phyloP scores from a whole-genome alignment of 2,888 invertebrate species.

The Apotomis turbidana region DNA sequence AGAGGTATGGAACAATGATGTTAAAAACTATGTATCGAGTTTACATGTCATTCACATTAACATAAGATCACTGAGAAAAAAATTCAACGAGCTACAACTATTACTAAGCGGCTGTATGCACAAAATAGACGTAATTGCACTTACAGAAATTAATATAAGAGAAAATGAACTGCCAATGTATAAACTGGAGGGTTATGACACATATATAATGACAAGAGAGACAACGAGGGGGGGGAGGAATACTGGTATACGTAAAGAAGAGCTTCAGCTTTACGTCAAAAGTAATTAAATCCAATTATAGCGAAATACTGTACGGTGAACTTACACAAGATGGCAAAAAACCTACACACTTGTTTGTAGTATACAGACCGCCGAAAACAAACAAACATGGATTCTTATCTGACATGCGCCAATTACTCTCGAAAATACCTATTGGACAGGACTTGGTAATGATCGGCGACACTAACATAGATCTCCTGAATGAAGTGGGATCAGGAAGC shows the following conservation, averaged over 20 bases:
- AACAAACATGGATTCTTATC: constrained; percentile 4
- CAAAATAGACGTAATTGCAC: constrained; percentile 2
- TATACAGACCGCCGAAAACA: constrained; percentile 8
- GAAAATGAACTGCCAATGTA: constrained; percentile 2
- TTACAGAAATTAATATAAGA: constrained; percentile 12
- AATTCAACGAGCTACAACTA: constrained; percentile 2
- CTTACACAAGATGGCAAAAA: background rate
- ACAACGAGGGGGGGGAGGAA: constrained; percentile 1
- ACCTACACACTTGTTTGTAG: background rate
- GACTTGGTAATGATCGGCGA: background rate
- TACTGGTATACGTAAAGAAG: background rate
- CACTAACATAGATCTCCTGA: constrained; percentile 3
- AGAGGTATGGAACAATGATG: background rate
- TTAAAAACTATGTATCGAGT: background rate
- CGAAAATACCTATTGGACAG: background rate
- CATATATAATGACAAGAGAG: constrained; percentile 5
- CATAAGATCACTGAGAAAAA: constrained; percentile 11
- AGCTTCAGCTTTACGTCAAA: background rate
- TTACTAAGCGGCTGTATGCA: constrained; percentile 1
- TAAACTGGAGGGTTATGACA: background rate
- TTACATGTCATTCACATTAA: constrained; percentile 6
- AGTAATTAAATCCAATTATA: background rate
- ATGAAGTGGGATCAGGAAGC: background rate
- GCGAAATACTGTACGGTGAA: background rate
- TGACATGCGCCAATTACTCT: background rate